Conservation (phyloP, 2,888 invertebrate genomes). For the Liopterus haemorrhoidalis region DNA sequence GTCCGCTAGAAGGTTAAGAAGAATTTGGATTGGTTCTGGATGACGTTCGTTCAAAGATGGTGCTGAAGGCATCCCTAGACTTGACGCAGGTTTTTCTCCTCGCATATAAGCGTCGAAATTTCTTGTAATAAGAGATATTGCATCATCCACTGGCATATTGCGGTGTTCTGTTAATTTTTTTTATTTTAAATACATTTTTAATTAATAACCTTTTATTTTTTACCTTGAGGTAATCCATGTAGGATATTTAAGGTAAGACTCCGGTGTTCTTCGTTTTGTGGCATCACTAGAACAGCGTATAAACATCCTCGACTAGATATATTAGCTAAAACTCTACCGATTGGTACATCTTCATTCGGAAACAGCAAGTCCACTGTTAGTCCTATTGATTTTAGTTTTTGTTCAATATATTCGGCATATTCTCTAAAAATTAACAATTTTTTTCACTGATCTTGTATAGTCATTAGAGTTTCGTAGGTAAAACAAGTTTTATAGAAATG, state of each 20-base stretch:
- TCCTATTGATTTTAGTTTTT: conserved; percentile 68
- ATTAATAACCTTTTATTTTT: conserved; percentile 20
- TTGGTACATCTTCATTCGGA: conserved; percentile 83
- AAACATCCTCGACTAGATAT: conserved; percentile 83
- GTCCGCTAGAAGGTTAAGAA: conserved; percentile 76
- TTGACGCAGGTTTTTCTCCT: conserved; percentile 42
- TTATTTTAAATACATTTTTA: conserved; percentile 9
- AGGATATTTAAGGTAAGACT: conserved; percentile 86
- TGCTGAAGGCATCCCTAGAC: conserved; percentile 34
- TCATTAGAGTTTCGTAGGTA: background rate
- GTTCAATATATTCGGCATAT: conserved; percentile 85
- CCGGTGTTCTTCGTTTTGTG: conserved; percentile 76
- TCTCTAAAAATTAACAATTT: conserved; percentile 48
- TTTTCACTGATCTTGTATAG: background rate
- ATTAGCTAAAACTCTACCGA: conserved; percentile 73
- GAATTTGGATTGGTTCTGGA: conserved; percentile 60
- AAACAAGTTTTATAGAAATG: background rate
- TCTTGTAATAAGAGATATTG: conserved; percentile 68
- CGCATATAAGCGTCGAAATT: conserved; percentile 61
- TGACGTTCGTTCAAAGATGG: conserved; percentile 47
- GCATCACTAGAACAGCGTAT: conserved; percentile 81
- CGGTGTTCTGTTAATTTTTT: conserved; percentile 66
- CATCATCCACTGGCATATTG: conserved; percentile 93
- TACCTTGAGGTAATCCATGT: conserved; percentile 86
- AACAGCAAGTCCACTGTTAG: conserved; percentile 82